A percentile compares a stretch with the other conserved stretches of the same genome.
These are phyloP conservation scores for Pelochelys cantorii DNA, from an alignment of 2,797 vertebrate genomes.

Conservation along the genomic window DNA sequence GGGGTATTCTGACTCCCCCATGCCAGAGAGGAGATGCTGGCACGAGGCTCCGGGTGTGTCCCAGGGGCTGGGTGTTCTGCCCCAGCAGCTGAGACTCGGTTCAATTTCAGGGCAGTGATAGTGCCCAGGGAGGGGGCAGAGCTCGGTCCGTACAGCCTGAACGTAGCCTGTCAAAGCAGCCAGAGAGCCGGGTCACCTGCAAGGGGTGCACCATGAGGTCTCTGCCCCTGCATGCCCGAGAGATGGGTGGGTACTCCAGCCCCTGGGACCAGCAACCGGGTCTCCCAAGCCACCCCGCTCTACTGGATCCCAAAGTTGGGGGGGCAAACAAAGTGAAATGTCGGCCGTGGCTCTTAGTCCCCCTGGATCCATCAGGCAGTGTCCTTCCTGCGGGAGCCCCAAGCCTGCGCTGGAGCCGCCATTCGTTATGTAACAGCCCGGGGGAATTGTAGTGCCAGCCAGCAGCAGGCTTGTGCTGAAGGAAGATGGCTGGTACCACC, in stretches of 20 bases:
- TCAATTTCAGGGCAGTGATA: background rate
- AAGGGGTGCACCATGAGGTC: too few relatives aligned
- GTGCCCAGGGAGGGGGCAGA: background rate
- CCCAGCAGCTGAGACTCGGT: background rate
- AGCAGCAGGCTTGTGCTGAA: too few relatives aligned
- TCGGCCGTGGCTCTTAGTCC: background rate
- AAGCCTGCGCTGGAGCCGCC: background rate
- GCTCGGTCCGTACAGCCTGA: background rate
- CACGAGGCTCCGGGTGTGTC: background rate
- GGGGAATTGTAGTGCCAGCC: background rate
- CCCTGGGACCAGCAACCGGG: too few relatives aligned
- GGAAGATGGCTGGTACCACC: too few relatives aligned
- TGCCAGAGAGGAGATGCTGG: background rate
- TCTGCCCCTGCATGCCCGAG: too few relatives aligned
- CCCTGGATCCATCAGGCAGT: background rate
- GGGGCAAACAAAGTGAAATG: too few relatives aligned
- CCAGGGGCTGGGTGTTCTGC: background rate
- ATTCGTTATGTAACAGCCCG: background rate
- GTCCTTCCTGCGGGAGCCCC: background rate
- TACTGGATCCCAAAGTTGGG: too few relatives aligned
- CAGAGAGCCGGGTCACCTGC: background rate
- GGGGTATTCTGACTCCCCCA: background rate
- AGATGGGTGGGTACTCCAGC: too few relatives aligned
- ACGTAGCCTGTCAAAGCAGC: background rate
- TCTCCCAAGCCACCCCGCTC: too few relatives aligned